phyloP scores from a whole-genome alignment of 1,140 invertebrate species.

The Ctenoplectra terminalis region DNA sequence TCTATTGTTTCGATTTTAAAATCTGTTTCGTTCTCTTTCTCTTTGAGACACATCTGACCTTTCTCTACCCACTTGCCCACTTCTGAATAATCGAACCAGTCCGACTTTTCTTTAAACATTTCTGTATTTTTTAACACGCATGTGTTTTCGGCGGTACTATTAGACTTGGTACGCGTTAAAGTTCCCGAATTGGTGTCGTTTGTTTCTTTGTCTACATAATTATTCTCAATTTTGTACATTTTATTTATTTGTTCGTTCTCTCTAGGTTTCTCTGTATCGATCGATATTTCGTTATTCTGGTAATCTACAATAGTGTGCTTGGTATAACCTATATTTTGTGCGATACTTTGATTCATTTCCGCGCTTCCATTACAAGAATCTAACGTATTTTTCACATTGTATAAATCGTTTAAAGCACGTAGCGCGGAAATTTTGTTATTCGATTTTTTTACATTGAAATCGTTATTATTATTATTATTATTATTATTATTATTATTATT shows the following conservation, averaged over 20 bases:
- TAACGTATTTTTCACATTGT: conserved; percentile 65
- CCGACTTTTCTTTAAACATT: conserved; percentile 58
- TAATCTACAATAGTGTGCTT: conserved; percentile 53
- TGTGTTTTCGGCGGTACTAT: not conserved
- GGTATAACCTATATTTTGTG: conserved; percentile 26
- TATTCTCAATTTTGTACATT: conserved; percentile 31
- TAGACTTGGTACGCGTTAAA: conserved; percentile 21
- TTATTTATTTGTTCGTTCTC: conserved; percentile 43
- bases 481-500: conserved; percentile 70
- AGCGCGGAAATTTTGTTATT: conserved; percentile 74
- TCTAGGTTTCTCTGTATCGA: conserved; percentile 23
- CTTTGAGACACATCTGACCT: conserved; percentile 71
- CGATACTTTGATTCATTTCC: conserved; percentile 25
- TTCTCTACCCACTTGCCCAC: conserved; percentile 77
- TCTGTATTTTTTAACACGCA: conserved; percentile 5
- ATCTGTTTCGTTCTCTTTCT: conserved; percentile 62
- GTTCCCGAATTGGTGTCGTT: conserved; percentile 19
- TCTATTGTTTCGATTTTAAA: conserved; percentile 58
- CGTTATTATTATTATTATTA: conserved; percentile 73
- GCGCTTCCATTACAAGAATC: conserved; percentile 56
- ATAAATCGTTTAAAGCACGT: conserved; percentile 74
- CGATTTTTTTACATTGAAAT: conserved; percentile 63
- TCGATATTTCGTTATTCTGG: conserved; percentile 64
- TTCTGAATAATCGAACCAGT: conserved; percentile 80
- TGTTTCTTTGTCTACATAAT: conserved; percentile 34